Conservation (phyloP, 2,888 invertebrate genomes). For the Beris morrisii region DNA sequence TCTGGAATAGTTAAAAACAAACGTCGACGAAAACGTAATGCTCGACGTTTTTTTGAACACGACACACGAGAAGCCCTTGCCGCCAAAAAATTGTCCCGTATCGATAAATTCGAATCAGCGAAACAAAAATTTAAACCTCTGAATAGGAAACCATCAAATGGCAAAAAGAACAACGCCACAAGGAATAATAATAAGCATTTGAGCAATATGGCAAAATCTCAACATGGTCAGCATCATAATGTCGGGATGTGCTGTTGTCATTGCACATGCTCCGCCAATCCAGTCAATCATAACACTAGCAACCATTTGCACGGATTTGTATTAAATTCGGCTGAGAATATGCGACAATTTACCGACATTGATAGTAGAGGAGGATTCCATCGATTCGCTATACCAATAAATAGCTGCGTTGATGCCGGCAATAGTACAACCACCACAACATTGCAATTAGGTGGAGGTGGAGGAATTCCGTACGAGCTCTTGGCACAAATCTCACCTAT, state of each 20-base stretch:
- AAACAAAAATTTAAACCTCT: conserved; percentile 53
- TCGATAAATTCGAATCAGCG: conserved; percentile 46
- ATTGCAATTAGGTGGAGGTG: conserved; percentile 22
- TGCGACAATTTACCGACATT: too few relatives aligned
- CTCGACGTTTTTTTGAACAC: conserved; percentile 41
- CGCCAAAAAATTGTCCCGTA: not conserved
- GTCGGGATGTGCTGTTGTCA: conserved; percentile 40
- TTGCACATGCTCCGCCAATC: conserved; percentile 38
- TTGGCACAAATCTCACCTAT: conserved; percentile 19
- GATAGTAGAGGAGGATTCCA: conserved; percentile 22
- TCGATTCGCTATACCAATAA: conserved; percentile 35
- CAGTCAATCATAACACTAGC: conserved; percentile 9
- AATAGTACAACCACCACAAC: conserved; percentile 22
- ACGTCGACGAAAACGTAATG: conserved; percentile 28
- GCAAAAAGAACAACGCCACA: conserved; percentile 36
- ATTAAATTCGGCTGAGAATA: not conserved
- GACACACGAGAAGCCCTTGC: conserved; percentile 37
- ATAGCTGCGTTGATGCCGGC: conserved; percentile 31
- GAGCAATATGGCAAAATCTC: not conserved
- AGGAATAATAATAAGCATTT: conserved; percentile 8
- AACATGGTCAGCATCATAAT: conserved; percentile 5
- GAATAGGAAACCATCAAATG: conserved; percentile 40
- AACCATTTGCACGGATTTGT: conserved; percentile 39
- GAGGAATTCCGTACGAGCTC: not conserved
- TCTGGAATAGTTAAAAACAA: not conserved